Evolutionary conservation across 1,140 invertebrate species (phyloP).

Genomic region (Drosophila varians): DNA sequence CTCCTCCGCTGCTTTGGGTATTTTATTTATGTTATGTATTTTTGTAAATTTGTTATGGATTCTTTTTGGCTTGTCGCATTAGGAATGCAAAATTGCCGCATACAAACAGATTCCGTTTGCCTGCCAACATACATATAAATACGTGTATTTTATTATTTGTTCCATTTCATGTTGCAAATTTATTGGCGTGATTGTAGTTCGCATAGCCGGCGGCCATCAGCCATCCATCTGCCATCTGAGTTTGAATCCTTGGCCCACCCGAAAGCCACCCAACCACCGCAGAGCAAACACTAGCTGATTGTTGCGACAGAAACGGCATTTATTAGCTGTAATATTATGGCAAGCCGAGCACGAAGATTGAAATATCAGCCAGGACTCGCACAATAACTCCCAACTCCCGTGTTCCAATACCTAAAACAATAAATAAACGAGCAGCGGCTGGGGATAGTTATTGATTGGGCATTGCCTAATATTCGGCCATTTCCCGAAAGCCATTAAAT

Average conservation of each 20-base stretch:
- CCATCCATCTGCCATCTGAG: slow-evolving; percentile 10
- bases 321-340: slow-evolving; percentile 35
- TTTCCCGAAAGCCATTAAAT: slow-evolving; percentile 62
- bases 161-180: slow-evolving; percentile 63
- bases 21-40: slow-evolving; percentile 70
- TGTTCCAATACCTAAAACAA: too few relatives aligned
- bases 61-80: slow-evolving; percentile 68
- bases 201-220: slow-evolving; percentile 40
- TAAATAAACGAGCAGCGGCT: too few relatives aligned
- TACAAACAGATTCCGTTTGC: slow-evolving; percentile 20
- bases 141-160: slow-evolving; percentile 36
- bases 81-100: slow-evolving; percentile 71
- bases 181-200: slow-evolving; percentile 57
- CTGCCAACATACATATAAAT: slow-evolving; percentile 7
- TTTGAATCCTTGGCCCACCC: background rate
- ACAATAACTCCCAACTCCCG: too few relatives aligned
- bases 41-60: slow-evolving; percentile 71
- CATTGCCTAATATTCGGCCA: slow-evolving; percentile 23
- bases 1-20: slow-evolving; percentile 31
- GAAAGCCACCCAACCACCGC: background rate
- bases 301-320: slow-evolving; percentile 25
- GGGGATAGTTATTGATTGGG: slow-evolving; percentile 1
- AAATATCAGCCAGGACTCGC: slow-evolving; percentile 18
- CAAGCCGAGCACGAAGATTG: slow-evolving; percentile 21
- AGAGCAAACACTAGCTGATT: slow-evolving; percentile 44